Evolutionary conservation across 2,888 invertebrate species (phyloP).

Genomic region (Lasioglossum pauxillum): DNA sequence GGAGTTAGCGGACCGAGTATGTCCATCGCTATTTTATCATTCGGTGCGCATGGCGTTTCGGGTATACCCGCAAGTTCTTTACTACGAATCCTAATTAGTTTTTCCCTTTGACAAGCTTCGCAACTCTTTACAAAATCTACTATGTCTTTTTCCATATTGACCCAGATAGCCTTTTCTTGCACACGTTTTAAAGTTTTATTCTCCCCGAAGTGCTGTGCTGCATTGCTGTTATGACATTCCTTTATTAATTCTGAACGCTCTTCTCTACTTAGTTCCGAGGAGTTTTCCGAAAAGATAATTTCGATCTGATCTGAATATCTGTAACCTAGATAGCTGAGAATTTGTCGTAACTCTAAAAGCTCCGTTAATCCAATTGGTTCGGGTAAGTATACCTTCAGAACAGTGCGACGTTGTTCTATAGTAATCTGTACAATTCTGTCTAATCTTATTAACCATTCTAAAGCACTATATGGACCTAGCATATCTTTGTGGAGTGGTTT

Average conservation of each 20-base stretch:
- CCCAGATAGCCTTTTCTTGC: background rate
- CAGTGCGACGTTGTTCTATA: background rate
- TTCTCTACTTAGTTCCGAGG: background rate
- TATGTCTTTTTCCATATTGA: background rate
- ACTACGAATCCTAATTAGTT: constrained; percentile 1
- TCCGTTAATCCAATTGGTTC: background rate
- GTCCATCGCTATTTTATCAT: constrained; percentile 8
- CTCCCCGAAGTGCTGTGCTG: background rate
- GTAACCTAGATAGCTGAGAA: background rate
- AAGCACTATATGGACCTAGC: background rate
- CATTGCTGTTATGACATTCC: background rate
- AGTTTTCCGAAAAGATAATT: background rate
- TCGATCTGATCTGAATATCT: background rate
- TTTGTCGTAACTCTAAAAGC: background rate
- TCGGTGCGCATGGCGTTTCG: background rate
- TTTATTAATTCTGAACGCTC: background rate
- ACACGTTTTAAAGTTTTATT: background rate
- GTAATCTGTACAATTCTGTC: background rate
- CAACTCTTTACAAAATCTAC: background rate
- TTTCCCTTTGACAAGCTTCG: background rate
- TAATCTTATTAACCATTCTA: background rate
- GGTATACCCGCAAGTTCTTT: background rate
- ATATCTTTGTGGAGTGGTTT: background rate
- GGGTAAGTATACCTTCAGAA: background rate
- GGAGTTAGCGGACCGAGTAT: constrained; percentile 2